Conservation (phyloP, 2,888 invertebrate genomes). For the Polyommatus iphigenia region DNA sequence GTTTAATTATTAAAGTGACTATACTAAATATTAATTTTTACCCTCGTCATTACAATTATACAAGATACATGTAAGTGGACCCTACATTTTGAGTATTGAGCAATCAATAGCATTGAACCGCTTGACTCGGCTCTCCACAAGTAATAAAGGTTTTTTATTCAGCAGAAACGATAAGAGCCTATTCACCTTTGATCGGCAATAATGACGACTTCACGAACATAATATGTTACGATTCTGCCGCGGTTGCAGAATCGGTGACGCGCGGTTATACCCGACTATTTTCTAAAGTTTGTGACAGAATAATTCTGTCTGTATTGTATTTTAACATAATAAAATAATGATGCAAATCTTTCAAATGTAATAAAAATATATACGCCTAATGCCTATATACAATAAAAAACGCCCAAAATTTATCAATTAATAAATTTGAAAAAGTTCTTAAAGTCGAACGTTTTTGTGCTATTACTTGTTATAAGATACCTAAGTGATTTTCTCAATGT, state of each 20-base stretch:
- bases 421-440: no score
- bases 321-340: no score
- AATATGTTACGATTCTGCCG: background rate
- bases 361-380: no score
- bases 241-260: background rate
- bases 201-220: slow-evolving; percentile 11
- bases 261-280: background rate
- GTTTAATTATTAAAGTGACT: no score
- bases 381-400: no score
- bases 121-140: background rate
- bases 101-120: background rate
- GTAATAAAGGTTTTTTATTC: slow-evolving; percentile 12
- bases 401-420: no score
- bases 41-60: background rate
- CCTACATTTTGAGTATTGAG: background rate
- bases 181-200: slow-evolving; percentile 16
- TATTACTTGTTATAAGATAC: no score
- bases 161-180: background rate
- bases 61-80: background rate
- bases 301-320: background rate
- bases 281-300: slow-evolving; percentile 7
- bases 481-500: no score
- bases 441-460: no score
- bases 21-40: background rate
- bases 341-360: no score